Evolutionary conservation across 2,888 invertebrate species (phyloP).

Genomic region (Dastarcus helophoroides): DNA sequence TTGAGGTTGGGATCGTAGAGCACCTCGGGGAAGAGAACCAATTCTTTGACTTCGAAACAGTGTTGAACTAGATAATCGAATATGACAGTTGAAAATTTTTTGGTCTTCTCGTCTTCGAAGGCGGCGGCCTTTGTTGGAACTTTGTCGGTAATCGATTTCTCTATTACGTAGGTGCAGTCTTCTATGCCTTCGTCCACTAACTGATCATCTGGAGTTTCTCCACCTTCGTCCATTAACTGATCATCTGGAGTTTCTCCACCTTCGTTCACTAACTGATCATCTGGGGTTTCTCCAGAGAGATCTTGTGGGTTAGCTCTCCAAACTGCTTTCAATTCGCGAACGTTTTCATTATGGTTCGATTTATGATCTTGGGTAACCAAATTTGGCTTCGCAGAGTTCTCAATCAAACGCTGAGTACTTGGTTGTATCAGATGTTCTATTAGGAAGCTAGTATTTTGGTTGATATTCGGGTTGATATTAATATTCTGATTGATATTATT

Average conservation of each 20-base stretch:
- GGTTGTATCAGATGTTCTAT: too few species aligned
- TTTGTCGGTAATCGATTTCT: neutral
- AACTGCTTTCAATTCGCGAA: too few species aligned
- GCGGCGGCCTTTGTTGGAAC: neutral
- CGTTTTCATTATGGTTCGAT: too few species aligned
- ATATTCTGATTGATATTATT: too few species aligned
- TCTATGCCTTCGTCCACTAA: slow-evolving; percentile 22
- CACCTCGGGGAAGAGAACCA: slow-evolving; percentile 31
- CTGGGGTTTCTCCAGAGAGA: slow-evolving; percentile 8
- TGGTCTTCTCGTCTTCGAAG: slow-evolving; percentile 14
- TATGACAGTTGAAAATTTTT: slow-evolving; percentile 21
- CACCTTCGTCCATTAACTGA: slow-evolving; percentile 3
- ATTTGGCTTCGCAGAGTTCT: too few species aligned
- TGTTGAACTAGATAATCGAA: slow-evolving; percentile 27
- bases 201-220: slow-evolving; percentile 8
- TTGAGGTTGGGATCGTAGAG: slow-evolving; percentile 23
- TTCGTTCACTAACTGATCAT: slow-evolving; percentile 4
- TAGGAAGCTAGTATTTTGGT: too few species aligned
- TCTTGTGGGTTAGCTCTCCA: too few species aligned
- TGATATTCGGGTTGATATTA: too few species aligned
- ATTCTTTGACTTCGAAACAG: slow-evolving; percentile 27
- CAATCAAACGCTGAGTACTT: too few species aligned
- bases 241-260: slow-evolving; percentile 8
- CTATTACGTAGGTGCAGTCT: slow-evolving; percentile 14
- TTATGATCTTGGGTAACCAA: too few species aligned